A percentile compares a stretch with the other conserved stretches of the same genome.
phyloP scores from a whole-genome alignment of 1,140 invertebrate genomes.

The Drosophila navojoa region DNA sequence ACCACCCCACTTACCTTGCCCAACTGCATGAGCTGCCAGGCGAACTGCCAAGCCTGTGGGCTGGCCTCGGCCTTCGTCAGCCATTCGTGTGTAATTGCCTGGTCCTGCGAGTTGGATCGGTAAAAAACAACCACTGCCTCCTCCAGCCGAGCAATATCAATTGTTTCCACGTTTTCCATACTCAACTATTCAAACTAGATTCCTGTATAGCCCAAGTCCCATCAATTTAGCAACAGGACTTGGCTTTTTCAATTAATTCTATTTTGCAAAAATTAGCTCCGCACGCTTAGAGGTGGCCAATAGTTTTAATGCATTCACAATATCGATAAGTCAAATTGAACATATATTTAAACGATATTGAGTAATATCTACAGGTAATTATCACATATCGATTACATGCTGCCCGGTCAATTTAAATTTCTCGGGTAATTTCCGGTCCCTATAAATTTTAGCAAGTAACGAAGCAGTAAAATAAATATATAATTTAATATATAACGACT shows the following conservation, averaged over 20 bases:
- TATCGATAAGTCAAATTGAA: not conserved
- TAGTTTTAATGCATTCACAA: not conserved
- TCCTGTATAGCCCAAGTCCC: slow-evolving; percentile 31
- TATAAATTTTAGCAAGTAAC: too few species aligned
- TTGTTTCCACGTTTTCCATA: slow-evolving; percentile 55
- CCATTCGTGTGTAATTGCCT: slow-evolving; percentile 92
- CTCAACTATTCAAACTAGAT: not conserved
- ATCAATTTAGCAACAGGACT: slow-evolving; percentile 37
- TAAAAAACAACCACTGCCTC: slow-evolving; percentile 80
- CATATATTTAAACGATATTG: not conserved
- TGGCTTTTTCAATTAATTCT: slow-evolving; percentile 26
- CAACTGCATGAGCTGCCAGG: slow-evolving; percentile 92
- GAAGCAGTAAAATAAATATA: too few species aligned
- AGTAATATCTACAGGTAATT: not conserved
- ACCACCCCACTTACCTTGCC: slow-evolving; percentile 86
- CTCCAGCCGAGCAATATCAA: slow-evolving; percentile 73
- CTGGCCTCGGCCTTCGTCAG: slow-evolving; percentile 92
- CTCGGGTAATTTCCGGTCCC: too few species aligned
- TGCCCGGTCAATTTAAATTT: too few species aligned
- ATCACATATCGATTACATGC: not conserved
- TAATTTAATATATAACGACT: too few species aligned
- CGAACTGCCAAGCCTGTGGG: slow-evolving; percentile 93
- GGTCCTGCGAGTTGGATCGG: slow-evolving; percentile 84
- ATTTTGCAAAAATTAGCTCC: slow-evolving; percentile 44
- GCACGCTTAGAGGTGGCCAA: slow-evolving; percentile 24